Evolutionary conservation across 1,140 invertebrate species (phyloP).

Genomic region (Druon quercuslanigerum): DNA sequence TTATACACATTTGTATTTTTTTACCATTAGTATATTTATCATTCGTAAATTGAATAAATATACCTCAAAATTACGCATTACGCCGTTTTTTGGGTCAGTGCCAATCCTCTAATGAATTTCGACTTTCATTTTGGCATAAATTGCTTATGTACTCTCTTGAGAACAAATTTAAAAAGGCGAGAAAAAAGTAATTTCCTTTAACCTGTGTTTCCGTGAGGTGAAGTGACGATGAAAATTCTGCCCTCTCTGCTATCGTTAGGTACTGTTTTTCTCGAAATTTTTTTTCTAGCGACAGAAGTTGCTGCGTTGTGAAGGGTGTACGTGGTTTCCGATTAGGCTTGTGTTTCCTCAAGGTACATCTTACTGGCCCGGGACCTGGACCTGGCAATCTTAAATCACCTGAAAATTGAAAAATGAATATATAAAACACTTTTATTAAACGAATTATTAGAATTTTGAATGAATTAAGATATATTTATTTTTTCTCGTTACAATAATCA

Average conservation of each 20-base stretch:
- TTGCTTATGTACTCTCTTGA: no score
- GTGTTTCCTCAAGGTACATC: conserved; percentile 95
- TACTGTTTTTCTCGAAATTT: conserved; percentile 98
- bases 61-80: no score
- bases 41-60: no score
- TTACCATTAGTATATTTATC: no score
- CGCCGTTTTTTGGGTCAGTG: no score
- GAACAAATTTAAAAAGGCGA: background rate
- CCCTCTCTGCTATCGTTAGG: conserved; percentile 95
- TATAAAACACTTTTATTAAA: conserved; percentile 31
- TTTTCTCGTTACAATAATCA: no score
- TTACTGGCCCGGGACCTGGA: conserved; percentile 74
- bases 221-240: conserved; percentile 95
- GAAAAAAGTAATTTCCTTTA: conserved; percentile 46
- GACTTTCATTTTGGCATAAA: no score
- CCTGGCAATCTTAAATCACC: conserved; percentile 68
- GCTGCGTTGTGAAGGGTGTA: conserved; percentile 98
- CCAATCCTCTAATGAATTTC: no score
- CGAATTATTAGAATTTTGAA: background rate
- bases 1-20: no score
- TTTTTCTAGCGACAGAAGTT: conserved; percentile 93
- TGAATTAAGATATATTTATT: background rate
- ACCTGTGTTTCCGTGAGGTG: conserved; percentile 96
- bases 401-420: conserved; percentile 46
- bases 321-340: conserved; percentile 98